Evolutionary conservation across 1,140 invertebrate species (phyloP).

Genomic region (Lepidurus packardi): DNA sequence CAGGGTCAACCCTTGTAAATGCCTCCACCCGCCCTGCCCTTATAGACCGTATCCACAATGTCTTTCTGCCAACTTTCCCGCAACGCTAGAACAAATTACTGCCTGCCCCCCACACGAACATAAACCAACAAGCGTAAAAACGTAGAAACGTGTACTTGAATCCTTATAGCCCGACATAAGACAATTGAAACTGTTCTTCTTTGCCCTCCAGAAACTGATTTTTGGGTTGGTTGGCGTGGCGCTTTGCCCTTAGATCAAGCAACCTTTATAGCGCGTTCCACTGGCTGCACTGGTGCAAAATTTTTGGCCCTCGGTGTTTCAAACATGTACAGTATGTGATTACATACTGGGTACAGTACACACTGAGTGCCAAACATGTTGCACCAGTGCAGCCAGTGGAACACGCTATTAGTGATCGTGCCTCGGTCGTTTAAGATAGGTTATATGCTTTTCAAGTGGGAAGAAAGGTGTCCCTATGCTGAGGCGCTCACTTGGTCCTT

Average conservation of each 20-base stretch:
- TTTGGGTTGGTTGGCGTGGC: too few species aligned
- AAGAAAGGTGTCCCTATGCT: too few species aligned
- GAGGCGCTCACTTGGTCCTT: too few species aligned
- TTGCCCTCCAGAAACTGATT: not conserved
- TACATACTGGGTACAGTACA: too few species aligned
- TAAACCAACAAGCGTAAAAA: too few species aligned
- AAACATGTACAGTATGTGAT: too few species aligned
- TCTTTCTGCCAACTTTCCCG: not conserved
- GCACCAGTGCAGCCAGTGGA: too few species aligned
- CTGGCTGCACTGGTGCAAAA: not conserved
- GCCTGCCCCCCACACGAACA: not conserved
- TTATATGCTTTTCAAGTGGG: too few species aligned
- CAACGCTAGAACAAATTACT: constrained; percentile 9
- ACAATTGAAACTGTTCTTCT: not conserved
- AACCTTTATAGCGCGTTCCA: not conserved
- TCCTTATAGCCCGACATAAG: not conserved
- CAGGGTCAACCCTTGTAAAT: constrained; percentile 2
- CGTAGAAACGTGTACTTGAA: not conserved
- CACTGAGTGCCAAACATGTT: too few species aligned
- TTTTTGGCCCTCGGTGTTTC: not conserved
- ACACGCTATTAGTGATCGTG: too few species aligned
- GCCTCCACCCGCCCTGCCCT: not conserved
- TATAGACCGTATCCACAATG: not conserved
- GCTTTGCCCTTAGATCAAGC: not conserved
- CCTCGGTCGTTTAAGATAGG: too few species aligned